phyloP scores from a whole-genome alignment of 2,113 vertebrate species.

The Lepus timidus region DNA sequence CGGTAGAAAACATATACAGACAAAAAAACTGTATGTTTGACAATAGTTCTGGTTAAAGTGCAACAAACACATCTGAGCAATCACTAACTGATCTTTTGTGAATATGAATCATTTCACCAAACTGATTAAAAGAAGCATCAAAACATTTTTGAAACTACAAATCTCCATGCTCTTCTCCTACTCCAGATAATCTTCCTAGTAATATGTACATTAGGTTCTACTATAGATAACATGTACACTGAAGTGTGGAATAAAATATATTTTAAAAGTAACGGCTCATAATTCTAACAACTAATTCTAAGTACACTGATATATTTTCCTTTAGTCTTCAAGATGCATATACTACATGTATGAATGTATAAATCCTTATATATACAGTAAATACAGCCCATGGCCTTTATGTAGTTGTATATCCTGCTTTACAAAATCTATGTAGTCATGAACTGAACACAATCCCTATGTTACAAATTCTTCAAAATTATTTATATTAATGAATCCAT shows the following conservation, averaged over 20 bases:
- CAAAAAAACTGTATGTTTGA: neutral
- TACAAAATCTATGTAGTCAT: neutral
- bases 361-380: neutral
- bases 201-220: neutral
- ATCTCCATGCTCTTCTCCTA: neutral
- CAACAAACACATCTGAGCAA: neutral
- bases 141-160: slow-evolving; percentile 11
- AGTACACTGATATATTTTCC: neutral
- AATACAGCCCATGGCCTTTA: neutral
- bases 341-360: no score
- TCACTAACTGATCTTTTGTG: neutral
- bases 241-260: slow-evolving; percentile 19
- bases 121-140: neutral
- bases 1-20: neutral
- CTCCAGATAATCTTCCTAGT: neutral
- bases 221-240: neutral
- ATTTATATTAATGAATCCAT: neutral
- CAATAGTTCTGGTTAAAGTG: neutral
- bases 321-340: neutral
- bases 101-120: neutral
- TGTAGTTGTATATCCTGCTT: neutral
- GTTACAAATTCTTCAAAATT: neutral
- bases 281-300: neutral
- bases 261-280: neutral
- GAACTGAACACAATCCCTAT: neutral